Evolutionary conservation across 2,888 invertebrate species (phyloP).

Genomic region (Scelioninae gen. 2): DNA sequence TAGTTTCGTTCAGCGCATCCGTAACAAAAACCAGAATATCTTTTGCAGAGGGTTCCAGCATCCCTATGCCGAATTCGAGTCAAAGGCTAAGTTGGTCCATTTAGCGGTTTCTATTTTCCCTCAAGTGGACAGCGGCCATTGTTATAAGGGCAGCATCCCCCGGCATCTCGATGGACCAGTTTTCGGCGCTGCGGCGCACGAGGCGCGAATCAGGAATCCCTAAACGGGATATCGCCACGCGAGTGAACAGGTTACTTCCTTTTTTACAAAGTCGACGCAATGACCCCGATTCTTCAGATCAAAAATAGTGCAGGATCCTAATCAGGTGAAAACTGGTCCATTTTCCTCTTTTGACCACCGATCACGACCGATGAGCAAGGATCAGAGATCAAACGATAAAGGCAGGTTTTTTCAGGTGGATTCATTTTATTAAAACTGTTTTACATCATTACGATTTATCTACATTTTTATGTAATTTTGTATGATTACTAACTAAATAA

Average conservation of each 20-base stretch:
- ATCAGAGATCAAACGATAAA: constrained; percentile 47
- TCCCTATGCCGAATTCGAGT: constrained; percentile 51
- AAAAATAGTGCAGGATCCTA: constrained; percentile 68
- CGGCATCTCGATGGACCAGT: constrained; percentile 69
- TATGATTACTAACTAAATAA: too few relatives aligned
- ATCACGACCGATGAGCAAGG: constrained; percentile 22
- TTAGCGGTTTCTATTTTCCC: constrained; percentile 67
- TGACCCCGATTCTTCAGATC: constrained; percentile 59
- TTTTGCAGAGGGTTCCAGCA: constrained; percentile 50
- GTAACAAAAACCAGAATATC: constrained; percentile 46
- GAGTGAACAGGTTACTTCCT: constrained; percentile 70
- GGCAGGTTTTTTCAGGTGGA: constrained; percentile 15
- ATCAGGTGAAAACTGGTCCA: constrained; percentile 75
- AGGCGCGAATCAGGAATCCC: constrained; percentile 57
- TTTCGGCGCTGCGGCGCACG: constrained; percentile 57
- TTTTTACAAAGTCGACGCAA: constrained; percentile 48
- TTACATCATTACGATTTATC: too few relatives aligned
- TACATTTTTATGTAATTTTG: too few relatives aligned
- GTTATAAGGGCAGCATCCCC: constrained; percentile 68
- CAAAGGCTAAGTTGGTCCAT: constrained; percentile 64
- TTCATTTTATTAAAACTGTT: too few relatives aligned
- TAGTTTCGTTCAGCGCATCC: constrained; percentile 41
- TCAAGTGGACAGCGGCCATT: constrained; percentile 69
- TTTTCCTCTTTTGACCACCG: constrained; percentile 40
- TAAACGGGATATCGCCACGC: constrained; percentile 70